Conservation (phyloP, 2,888 invertebrate genomes). For the Andrena haemorrhoa region DNA sequence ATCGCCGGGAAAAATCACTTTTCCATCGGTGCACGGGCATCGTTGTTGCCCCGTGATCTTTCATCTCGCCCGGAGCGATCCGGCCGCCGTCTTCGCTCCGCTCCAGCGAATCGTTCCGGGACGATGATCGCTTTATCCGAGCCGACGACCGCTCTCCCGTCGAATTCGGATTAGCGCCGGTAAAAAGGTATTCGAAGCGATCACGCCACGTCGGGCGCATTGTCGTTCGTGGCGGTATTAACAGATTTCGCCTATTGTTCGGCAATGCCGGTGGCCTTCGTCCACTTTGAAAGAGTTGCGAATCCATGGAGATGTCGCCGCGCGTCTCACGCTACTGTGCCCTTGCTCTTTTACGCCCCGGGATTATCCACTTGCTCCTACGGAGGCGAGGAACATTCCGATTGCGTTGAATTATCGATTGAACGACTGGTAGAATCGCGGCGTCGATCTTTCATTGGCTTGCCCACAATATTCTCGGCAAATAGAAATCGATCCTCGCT, state of each 20-base stretch:
- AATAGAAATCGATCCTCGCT: neutral
- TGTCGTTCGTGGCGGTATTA: constrained; percentile 79
- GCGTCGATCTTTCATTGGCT: neutral
- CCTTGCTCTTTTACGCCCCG: constrained; percentile 11
- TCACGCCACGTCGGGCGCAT: constrained; percentile 80
- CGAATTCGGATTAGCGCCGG: constrained; percentile 81
- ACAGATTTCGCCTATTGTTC: constrained; percentile 80
- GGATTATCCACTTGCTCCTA: neutral
- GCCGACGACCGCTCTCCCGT: constrained; percentile 64
- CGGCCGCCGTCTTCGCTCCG: constrained; percentile 18
- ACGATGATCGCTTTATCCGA: constrained; percentile 79
- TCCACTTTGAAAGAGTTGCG: constrained; percentile 72
- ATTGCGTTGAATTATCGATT: neutral
- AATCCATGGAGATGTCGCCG: constrained; percentile 68
- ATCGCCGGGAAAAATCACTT: constrained; percentile 81
- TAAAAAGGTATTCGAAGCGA: constrained; percentile 82
- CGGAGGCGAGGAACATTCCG: neutral
- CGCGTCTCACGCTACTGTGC: constrained; percentile 75
- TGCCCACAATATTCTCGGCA: neutral
- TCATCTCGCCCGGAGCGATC: constrained; percentile 7
- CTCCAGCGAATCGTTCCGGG: constrained; percentile 75
- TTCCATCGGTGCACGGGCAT: constrained; percentile 31
- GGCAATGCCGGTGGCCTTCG: constrained; percentile 65
- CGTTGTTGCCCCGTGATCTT: constrained; percentile 21
- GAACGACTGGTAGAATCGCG: no score